These are phyloP conservation scores for Smittia sp. DNA, from an alignment of 2,888 invertebrate species.

Conservation along the genomic window DNA sequence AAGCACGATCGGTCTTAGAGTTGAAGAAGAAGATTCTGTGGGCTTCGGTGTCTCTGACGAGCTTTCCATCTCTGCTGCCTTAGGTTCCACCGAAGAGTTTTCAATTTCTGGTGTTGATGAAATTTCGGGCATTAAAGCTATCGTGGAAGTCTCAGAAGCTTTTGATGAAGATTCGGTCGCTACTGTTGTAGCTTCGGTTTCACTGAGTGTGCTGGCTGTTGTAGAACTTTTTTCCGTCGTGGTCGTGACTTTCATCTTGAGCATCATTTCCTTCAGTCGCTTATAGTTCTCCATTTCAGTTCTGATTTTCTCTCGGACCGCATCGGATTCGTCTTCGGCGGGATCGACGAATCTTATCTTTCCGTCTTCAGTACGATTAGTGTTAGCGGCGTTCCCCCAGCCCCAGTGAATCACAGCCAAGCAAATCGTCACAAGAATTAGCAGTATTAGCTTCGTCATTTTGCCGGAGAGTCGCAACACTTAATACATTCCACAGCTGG, in stretches of 20 bases:
- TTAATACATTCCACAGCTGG: not conserved
- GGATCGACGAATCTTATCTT: slow-evolving; percentile 24
- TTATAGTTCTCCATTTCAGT: slow-evolving; percentile 19
- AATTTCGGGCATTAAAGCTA: too few relatives aligned
- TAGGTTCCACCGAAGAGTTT: not conserved
- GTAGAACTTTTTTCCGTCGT: not conserved
- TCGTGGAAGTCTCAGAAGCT: too few relatives aligned
- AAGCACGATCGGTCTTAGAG: not conserved
- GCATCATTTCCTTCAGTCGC: not conserved
- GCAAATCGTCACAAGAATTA: not conserved
- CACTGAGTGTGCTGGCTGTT: not conserved
- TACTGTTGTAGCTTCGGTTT: not conserved
- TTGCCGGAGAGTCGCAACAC: not conserved
- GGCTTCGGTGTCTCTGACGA: not conserved
- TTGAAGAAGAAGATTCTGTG: not conserved
- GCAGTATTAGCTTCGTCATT: not conserved
- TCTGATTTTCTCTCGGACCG: not conserved
- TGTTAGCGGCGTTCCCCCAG: not conserved
- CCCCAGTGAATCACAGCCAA: not conserved
- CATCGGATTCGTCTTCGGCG: not conserved
- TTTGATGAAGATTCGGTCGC: too few relatives aligned
- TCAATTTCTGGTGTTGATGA: too few relatives aligned
- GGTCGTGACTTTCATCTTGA: not conserved
- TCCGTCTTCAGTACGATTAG: not conserved
- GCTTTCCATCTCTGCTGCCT: not conserved